A percentile compares a stretch with the other conserved stretches of the same genome.
These are phyloP conservation scores for Nothocercus julius DNA, from an alignment of 2,113 vertebrate genomes.

Conservation along the genomic window DNA sequence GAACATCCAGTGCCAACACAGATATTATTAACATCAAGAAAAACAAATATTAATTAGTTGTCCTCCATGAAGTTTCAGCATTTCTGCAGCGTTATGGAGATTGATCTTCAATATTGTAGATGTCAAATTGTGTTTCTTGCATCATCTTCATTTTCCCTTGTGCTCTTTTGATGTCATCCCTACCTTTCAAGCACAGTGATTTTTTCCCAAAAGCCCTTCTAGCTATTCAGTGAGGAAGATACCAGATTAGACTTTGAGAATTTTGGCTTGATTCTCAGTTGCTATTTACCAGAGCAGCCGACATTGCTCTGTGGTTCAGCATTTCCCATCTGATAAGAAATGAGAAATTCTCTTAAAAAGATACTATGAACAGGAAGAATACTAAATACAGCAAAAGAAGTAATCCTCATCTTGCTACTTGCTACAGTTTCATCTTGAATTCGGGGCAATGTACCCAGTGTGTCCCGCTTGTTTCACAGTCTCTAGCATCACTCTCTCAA, in stretches of 20 bases:
- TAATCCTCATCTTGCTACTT: neutral
- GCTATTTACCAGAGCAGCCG: neutral
- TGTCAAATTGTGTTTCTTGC: neutral
- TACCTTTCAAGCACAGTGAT: neutral
- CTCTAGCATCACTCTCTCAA: neutral
- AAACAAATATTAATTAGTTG: conserved; percentile 25
- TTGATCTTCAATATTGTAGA: neutral
- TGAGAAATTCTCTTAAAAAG: neutral
- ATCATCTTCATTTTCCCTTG: neutral
- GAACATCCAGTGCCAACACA: neutral
- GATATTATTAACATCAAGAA: conserved; percentile 6
- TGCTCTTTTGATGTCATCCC: neutral
- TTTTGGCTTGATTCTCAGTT: neutral
- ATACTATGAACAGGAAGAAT: neutral
- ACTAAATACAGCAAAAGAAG: neutral
- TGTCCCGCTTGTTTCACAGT: fast-evolving
- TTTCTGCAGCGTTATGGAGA: neutral
- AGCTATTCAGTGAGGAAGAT: neutral
- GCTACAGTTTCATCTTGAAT: neutral
- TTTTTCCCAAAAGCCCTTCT: neutral
- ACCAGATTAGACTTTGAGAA: neutral
- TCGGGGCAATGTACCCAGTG: neutral
- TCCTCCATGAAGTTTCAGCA: neutral
- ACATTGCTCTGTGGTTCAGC: neutral
- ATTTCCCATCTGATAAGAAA: neutral